Evolutionary conservation across 2,797 vertebrate genomes (phyloP).

Genomic region (Falco concolor): DNA sequence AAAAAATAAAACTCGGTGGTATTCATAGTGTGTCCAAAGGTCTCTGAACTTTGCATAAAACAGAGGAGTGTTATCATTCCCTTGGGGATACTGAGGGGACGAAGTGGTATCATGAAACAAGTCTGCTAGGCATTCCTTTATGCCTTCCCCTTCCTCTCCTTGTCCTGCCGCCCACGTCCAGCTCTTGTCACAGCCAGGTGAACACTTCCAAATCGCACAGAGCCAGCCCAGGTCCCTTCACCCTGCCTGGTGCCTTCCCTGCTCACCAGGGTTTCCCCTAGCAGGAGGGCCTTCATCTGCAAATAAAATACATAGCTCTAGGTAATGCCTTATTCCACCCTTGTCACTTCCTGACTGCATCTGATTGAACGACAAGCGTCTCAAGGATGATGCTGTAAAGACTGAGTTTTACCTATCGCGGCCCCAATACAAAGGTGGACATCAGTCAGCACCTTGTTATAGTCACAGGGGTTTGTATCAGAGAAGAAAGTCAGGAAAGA

Average conservation of each 20-base stretch:
- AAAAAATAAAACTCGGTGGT: rapidly evolving
- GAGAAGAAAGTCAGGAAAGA: neutral
- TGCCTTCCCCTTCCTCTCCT: neutral
- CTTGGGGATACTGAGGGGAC: neutral
- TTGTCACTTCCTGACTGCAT: neutral
- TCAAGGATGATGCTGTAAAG: neutral
- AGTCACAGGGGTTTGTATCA: neutral
- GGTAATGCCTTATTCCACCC: neutral
- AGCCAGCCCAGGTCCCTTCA: neutral
- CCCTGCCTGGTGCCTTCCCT: no score
- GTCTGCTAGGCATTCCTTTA: neutral
- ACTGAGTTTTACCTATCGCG: neutral
- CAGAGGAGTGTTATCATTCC: neutral
- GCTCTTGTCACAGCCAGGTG: rapidly evolving
- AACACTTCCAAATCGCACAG: neutral
- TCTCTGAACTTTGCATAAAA: neutral
- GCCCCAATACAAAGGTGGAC: neutral
- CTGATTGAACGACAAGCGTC: neutral
- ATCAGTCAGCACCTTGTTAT: neutral
- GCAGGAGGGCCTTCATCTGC: neutral
- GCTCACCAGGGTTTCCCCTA: neutral
- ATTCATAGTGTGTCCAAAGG: neutral
- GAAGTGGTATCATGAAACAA: neutral
- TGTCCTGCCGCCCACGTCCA: neutral
- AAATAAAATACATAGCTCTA: neutral